Base-by-base conservation (phyloP, 1,140 invertebrate species). In the Antheraea pernyi region DNA sequence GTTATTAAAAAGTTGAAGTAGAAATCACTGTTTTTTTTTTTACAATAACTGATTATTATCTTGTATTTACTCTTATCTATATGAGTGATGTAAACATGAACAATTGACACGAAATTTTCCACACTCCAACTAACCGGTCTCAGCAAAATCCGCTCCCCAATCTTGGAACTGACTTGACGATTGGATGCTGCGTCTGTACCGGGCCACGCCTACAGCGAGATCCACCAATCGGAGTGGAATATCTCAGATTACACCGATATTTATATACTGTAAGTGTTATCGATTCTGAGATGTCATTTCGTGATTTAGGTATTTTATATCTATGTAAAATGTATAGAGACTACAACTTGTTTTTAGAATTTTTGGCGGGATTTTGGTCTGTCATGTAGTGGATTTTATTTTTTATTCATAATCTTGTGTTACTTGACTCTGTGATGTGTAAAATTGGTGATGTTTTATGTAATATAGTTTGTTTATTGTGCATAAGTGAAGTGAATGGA, bases 151-250 rank as follows among this genome's bases (percentile, higher is more conserved):
- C 11, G 9, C 46, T 13, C 46, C 46, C 46, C 46, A 16, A 53
- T 16, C 10, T 53, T 11, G 11, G 46, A 53, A 13, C 46, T 16
- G 11, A 16, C 6, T 5, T 61, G n/a, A 61, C 60, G 77, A 83
- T 78, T 83, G 81, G 83, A 85, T 77, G 83, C 83, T 85, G 83
- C 60, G 83, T 53, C 66, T 61, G 60, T 65, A 65, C 63, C 64
- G 37, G 8, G 69, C 78, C 74, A 69, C 80, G 78, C 82, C 83
- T 63, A 42, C n/a, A 60, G 5, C 59, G 68, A 79, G 77, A 81
- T 82, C 72, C 9, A 42, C 82, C 80, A 82, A 82, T 82, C 79
- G 71, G 59, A 59, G 48, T 16, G 42, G 64, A 63, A 19, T 61
- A 75, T 79, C 70, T 75, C 68, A 11, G 59, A 69, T n/a, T 37